Evolutionary conservation across 2,113 vertebrate genomes (phyloP), one percentile per base, ranked within the genome.

Genomic region (Ornithorhynchus anatinus): DNA sequence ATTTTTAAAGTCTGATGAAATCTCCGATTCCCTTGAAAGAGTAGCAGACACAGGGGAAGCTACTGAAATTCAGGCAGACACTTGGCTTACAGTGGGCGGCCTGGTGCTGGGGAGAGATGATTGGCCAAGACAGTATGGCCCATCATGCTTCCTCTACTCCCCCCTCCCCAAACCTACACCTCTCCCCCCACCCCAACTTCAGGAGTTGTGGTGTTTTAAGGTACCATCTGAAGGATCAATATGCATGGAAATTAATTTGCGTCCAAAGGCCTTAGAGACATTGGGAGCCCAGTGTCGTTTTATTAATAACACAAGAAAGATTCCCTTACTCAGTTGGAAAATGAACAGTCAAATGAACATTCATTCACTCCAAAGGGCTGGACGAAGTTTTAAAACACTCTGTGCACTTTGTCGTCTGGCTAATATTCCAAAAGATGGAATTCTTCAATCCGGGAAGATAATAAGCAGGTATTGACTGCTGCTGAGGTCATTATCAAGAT

Each of bases 401-500:
- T 76, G 84, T 39, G 48, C 25, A 5, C 77, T 85, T 73, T 85
- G 83, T 87, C 31, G 27, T 52, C 62, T 22, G 77, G 67, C 64
- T 83, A 84, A 58, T 54, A 70, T 89, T 90, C 81, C 10, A 4
- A 84, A 87, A 91, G 88, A 91, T 90, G 89, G 84, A 89, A 85
- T 87, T 87, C 90, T 87, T 76, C 75, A 48, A 75, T 74, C 84
- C n/a, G 50, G 86, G 80, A 86, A 88, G 80, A 89, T 91, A 92
- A 92, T 92, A 92, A 93, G 91, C 90, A 85, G 87, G 75, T 91
- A 92, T 93, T 90, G 92, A 92, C 91, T 86, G 84, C 83, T 80
- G 74, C 88, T 67, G 75, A 77, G 90, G 89, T 92, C 89, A 90
- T 93, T 93, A 93, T 90, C 91, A 92, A 92, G 91, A 93, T 92